Evolutionary conservation across 2,113 vertebrate species (phyloP).

Genomic region (Pomatostomus ruficeps): DNA sequence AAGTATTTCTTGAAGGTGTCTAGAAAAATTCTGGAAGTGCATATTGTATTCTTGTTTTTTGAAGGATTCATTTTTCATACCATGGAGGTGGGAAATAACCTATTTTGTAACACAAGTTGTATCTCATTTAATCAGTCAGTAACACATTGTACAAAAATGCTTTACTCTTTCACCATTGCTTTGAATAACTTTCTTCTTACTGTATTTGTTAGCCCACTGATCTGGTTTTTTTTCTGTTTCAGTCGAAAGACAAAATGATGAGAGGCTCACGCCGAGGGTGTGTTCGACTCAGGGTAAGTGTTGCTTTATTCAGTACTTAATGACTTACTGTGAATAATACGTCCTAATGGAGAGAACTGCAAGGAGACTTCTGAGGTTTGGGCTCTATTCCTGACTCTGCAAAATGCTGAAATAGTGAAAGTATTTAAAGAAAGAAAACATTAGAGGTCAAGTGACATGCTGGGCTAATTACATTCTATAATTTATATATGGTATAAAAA

Average conservation of each 20-base stretch:
- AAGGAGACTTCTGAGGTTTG: slow-evolving; percentile 12
- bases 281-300: slow-evolving; percentile 86
- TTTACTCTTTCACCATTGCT: not conserved
- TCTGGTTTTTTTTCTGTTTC: slow-evolving; percentile 55
- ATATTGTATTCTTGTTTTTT: not conserved
- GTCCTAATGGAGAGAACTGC: not conserved
- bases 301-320: not conserved
- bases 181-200: not conserved
- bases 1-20: not conserved
- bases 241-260: slow-evolving; percentile 99
- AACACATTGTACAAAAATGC: not conserved
- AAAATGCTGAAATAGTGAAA: not conserved
- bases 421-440: slow-evolving; percentile 8
- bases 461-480: not conserved
- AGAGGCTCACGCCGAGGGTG: slow-evolving; percentile 97
- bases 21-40: not conserved
- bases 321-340: not conserved
- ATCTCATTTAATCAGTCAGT: not conserved
- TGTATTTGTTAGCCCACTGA: not conserved
- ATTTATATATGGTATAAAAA: not conserved
- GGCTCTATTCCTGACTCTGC: not conserved
- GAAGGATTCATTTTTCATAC: not conserved
- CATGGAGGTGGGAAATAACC: not conserved
- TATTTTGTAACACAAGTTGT: not conserved
- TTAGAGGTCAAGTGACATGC: not conserved